These are phyloP conservation scores for Castor canadensis DNA, from an alignment of 2,113 vertebrate genomes.

Conservation along the genomic window DNA sequence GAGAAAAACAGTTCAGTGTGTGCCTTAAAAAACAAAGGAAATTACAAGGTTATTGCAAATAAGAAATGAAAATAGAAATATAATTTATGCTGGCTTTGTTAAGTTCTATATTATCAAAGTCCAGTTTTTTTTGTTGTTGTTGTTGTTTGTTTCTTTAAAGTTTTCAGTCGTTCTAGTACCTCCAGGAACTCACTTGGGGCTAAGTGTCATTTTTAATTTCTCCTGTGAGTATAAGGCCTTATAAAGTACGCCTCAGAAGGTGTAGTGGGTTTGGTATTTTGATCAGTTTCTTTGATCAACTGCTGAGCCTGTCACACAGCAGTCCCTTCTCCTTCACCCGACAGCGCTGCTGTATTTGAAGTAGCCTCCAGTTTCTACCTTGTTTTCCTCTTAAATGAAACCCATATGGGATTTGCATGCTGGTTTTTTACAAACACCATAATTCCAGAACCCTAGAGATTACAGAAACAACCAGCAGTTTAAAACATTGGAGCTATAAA, in stretches of 20 bases:
- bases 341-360: neutral
- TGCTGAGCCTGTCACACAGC: neutral
- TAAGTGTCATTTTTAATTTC: neutral
- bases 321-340: neutral
- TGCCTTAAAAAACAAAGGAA: neutral
- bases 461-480: slow-evolving; percentile 4
- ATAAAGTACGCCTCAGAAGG: neutral
- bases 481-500: slow-evolving; percentile 7
- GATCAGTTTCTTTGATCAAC: neutral
- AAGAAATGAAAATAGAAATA: neutral
- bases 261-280: neutral
- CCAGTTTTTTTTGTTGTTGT: no score
- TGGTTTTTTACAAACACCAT: neutral
- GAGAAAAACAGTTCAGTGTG: neutral
- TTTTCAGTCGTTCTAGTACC: neutral
- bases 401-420: neutral
- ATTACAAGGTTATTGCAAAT: neutral
- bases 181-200: neutral
- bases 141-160: neutral
- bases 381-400: neutral
- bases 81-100: neutral
- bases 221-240: neutral
- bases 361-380: neutral
- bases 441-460: neutral
- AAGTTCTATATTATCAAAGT: neutral